Percentiles rank a stretch among this genome's conserved stretches.
Conservation (phyloP, 2,797 vertebrate genomes). For the Sebastes hopkinsi region DNA sequence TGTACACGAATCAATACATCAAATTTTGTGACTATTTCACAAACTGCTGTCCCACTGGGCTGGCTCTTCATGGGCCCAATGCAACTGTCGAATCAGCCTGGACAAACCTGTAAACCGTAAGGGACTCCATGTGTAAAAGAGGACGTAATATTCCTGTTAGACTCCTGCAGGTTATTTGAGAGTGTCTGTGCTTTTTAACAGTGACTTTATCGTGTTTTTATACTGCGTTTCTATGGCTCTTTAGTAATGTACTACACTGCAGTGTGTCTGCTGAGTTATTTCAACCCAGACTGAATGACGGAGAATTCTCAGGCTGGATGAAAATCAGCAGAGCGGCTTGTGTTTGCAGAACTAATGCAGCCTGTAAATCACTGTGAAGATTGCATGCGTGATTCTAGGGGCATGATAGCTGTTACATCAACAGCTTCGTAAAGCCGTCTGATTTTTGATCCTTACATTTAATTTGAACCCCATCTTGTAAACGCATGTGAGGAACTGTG, state of each 20-base stretch:
- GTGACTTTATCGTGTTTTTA: not conserved
- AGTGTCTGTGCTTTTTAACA: not conserved
- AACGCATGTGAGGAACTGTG: not conserved
- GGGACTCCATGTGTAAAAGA: not conserved
- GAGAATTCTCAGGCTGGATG: slow-evolving; percentile 15
- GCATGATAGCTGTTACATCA: not conserved
- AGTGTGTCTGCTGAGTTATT: not conserved
- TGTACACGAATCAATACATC: no score
- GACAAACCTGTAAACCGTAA: not conserved
- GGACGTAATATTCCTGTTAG: not conserved
- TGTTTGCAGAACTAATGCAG: slow-evolving; percentile 13
- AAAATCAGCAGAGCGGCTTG: slow-evolving; percentile 14
- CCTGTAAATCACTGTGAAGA: not conserved
- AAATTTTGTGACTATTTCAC: no score
- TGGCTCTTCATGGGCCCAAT: not conserved
- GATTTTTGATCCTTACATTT: not conserved
- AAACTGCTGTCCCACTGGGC: no score
- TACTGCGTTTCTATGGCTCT: not conserved
- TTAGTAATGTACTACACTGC: accelerated
- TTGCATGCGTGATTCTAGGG: not conserved
- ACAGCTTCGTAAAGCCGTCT: not conserved
- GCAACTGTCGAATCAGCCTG: not conserved
- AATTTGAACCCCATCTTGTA: no score
- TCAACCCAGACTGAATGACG: not conserved
- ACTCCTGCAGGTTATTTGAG: not conserved